phyloP scores from a whole-genome alignment of 2,797 vertebrate genomes.

The Phrynocephalus forsythii region DNA sequence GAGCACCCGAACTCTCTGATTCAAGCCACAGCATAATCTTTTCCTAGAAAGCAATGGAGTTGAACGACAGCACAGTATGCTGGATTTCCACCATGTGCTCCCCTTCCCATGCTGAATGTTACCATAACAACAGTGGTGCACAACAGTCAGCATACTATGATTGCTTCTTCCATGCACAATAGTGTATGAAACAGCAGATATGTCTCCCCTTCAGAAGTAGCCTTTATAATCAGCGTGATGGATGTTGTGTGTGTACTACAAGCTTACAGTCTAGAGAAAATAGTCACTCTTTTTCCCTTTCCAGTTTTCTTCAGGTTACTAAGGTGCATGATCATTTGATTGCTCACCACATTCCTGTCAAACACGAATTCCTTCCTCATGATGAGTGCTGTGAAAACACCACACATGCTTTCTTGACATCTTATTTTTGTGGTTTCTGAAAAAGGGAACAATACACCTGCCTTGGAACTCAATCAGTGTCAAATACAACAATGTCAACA shows the following conservation, averaged over 20 bases:
- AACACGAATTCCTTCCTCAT: background rate
- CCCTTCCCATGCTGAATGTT: background rate
- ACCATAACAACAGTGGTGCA: slow-evolving; percentile 3
- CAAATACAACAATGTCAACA: background rate
- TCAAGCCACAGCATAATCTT: background rate
- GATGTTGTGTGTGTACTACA: too few species aligned
- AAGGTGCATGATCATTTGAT: background rate
- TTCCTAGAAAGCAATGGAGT: slow-evolving; percentile 16
- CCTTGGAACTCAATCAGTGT: slow-evolving; percentile 9
- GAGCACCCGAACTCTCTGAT: background rate
- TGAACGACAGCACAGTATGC: background rate
- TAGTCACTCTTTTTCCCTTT: background rate
- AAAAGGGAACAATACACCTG: slow-evolving; percentile 13
- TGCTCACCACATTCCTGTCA: too few species aligned
- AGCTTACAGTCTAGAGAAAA: background rate
- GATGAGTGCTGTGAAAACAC: background rate
- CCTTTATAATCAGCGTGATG: background rate
- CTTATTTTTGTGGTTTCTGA: background rate
- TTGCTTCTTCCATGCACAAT: background rate
- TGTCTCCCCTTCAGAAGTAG: background rate
- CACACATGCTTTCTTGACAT: background rate
- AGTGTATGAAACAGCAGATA: background rate
- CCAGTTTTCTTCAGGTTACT: background rate
- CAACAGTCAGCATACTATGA: background rate
- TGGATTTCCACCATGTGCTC: background rate